phyloP scores from a whole-genome alignment of 1,140 invertebrate species.

The Drosophila quadrilineata region DNA sequence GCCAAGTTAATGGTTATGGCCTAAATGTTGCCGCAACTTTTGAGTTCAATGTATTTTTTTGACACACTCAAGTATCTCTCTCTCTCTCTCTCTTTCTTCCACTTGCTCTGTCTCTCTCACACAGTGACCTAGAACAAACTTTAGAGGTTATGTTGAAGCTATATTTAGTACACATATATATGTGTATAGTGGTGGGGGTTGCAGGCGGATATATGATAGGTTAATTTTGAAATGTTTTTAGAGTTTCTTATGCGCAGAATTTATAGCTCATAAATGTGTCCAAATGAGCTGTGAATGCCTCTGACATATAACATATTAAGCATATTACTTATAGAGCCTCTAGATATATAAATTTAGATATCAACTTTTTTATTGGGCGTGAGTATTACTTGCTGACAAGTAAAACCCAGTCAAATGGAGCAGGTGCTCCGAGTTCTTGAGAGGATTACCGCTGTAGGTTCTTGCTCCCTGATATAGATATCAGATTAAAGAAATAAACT shows the following conservation, averaged over 20 bases:
- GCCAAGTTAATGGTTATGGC: no score
- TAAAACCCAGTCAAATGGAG: no score
- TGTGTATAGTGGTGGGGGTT: no score
- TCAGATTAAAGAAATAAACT: no score
- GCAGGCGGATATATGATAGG: slow-evolving; percentile 44
- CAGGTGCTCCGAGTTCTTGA: no score
- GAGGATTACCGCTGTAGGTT: no score
- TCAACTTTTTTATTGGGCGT: no score
- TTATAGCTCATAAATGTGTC: slow-evolving; percentile 28
- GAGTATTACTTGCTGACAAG: no score
- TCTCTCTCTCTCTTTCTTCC: slow-evolving; percentile 30
- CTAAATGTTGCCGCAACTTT: no score
- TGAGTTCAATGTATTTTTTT: slow-evolving; percentile 18
- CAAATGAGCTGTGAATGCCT: background rate
- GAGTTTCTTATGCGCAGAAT: background rate
- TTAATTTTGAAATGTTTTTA: slow-evolving; percentile 1
- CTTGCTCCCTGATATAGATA: no score
- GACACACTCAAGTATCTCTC: background rate
- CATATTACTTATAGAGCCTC: background rate
- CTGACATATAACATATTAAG: background rate
- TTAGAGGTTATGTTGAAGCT: slow-evolving; percentile 63
- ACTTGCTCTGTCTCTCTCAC: slow-evolving; percentile 21
- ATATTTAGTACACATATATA: slow-evolving; percentile 47
- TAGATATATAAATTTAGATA: no score
- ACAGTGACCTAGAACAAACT: slow-evolving; percentile 68